Conservation (phyloP, 2,113 vertebrate genomes). For the Rhynchomys soricoides region DNA sequence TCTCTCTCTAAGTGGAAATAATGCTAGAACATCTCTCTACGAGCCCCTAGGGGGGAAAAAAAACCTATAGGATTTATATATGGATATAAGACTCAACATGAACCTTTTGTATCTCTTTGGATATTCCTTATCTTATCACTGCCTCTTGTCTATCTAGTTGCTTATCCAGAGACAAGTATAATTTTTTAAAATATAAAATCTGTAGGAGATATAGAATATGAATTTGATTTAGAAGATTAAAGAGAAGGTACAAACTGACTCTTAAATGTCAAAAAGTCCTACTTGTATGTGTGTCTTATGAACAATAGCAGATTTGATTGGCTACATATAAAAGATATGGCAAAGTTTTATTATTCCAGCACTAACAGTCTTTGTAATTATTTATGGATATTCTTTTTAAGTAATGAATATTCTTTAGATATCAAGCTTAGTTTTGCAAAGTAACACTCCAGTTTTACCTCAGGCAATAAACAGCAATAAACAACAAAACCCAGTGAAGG, state of each 20-base stretch:
- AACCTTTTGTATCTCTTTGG: not conserved
- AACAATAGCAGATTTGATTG: not conserved
- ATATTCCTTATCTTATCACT: not conserved
- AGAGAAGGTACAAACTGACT: not conserved
- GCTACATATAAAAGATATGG: not conserved
- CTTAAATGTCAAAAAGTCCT: not conserved
- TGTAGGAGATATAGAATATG: not conserved
- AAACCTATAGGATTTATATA: not conserved
- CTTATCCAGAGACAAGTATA: not conserved
- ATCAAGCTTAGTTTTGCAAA: not conserved
- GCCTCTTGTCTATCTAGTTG: not conserved
- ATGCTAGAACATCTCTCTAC: not conserved
- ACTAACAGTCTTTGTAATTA: not conserved
- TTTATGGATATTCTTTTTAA: not conserved
- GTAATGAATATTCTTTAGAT: not conserved
- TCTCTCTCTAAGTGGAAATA: not conserved
- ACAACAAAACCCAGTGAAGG: not conserved
- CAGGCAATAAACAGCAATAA: not conserved
- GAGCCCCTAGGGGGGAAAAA: not conserved
- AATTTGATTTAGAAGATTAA: conserved; percentile 15
- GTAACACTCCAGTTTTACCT: not conserved
- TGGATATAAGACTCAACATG: too few species aligned
- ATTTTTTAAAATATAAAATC: not conserved
- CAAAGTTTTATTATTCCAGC: not conserved
- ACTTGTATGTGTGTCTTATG: not conserved